A percentile compares a stretch with the other conserved stretches of the same genome.
These are phyloP conservation scores for Bradypus variegatus DNA, from an alignment of 2,797 vertebrate genomes.

Conservation along the genomic window DNA sequence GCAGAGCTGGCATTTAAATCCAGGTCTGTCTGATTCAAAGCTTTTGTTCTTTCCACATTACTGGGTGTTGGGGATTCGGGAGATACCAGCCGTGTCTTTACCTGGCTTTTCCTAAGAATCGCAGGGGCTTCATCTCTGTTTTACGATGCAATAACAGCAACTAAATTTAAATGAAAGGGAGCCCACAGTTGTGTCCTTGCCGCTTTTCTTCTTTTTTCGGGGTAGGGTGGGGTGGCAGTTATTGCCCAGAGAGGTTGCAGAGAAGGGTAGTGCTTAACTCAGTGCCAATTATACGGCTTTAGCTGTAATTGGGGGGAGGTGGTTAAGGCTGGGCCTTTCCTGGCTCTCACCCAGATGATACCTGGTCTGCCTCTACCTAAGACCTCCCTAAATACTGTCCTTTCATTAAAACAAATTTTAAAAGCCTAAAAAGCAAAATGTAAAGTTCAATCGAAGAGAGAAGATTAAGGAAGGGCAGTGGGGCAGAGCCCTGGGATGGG, in stretches of 20 bases:
- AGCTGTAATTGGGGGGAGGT: background rate
- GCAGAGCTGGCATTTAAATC: background rate
- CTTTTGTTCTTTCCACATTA: background rate
- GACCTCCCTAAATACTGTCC: background rate
- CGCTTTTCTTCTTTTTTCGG: background rate
- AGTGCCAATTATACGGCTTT: background rate
- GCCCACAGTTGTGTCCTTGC: background rate
- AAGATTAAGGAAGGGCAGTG: background rate
- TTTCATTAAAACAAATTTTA: background rate
- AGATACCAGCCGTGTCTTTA: background rate
- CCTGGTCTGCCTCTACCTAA: background rate
- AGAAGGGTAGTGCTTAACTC: background rate
- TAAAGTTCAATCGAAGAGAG: background rate
- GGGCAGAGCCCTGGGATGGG: background rate
- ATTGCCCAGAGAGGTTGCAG: background rate
- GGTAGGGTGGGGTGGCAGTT: background rate
- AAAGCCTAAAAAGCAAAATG: background rate
- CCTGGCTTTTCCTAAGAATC: background rate
- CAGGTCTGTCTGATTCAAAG: background rate
- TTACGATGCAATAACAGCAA: background rate
- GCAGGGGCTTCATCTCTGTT: background rate
- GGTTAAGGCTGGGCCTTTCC: background rate
- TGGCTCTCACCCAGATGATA: background rate
- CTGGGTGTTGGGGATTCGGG: background rate
- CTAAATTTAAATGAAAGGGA: background rate